Evolutionary conservation across 2,888 invertebrate species (phyloP), one percentile per base, ranked within the genome.

Genomic region (Drosophila melanosoma): DNA sequence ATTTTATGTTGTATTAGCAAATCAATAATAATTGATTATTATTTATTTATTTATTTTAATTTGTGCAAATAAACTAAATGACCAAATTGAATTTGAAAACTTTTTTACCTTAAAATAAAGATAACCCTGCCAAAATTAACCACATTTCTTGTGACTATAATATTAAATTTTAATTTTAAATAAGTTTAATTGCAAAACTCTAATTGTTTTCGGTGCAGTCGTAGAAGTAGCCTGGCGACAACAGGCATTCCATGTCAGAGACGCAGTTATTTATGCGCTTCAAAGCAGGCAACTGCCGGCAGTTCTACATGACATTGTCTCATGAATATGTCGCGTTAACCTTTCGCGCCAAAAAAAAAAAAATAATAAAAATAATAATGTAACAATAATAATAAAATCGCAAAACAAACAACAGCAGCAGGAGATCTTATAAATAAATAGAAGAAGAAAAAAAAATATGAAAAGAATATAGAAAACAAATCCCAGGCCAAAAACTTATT

Each of bases 241-340:
- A 60, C 64, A 67, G 40, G 82, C 83, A 82, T 77, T 74, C 74
- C 82, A 84, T 89, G 87, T 90, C 87, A 87, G 73, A 90, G 79
- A 89, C 88, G 90, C 90, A 89, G 90, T 87, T 87, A 87, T 87
- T 87, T 87, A 87, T 87, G 87, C 90, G 90, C 90, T 89, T 90
- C 88, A 89, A 72, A 57, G 71, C 67, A 62, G 54, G 70, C 60
- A 79, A 82, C 83, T 82, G 87, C 76, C 80, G 85, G 80, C 84
- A 87, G 80, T 87, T 88, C 86, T 77, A 72, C 81, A 74, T 82
- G 82, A 90, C 89, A 90, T 82, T 90, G 87, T 90, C 90, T 89
- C 90, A 87, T 90, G 88, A 89, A 84, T 85, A 90, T 87, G 90
- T 90, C 85, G 77, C 89, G 77, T 88, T 90, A 85, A 85, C 85